Evolutionary conservation across 2,113 vertebrate genomes (phyloP).

Genomic region (Urocynchramus pylzowi): DNA sequence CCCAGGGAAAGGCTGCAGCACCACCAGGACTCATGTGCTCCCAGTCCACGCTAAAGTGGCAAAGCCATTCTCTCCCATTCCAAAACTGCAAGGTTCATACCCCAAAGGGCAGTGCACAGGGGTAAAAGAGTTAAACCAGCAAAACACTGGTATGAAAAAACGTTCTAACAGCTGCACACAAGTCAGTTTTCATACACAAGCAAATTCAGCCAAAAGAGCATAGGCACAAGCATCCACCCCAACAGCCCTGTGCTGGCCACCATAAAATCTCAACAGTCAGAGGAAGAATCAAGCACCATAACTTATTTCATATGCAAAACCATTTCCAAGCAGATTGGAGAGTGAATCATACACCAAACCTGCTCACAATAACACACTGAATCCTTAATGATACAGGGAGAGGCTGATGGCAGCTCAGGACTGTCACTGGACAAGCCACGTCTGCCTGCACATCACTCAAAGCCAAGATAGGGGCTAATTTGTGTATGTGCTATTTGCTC

Average conservation of each 20-base stretch:
- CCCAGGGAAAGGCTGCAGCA: background rate
- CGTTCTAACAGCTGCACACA: background rate
- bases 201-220: background rate
- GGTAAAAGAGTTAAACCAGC: background rate
- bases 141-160: background rate
- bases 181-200: background rate
- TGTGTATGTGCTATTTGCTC: background rate
- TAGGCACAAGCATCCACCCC: fast-evolving
- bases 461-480: background rate
- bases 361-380: background rate
- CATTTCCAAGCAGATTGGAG: background rate
- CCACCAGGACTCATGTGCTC: fast-evolving
- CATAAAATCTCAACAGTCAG: background rate
- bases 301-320: background rate
- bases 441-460: background rate
- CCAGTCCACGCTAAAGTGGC: fast-evolving
- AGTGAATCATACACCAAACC: background rate
- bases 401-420: background rate
- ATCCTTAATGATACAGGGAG: fast-evolving
- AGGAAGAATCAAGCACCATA: background rate
- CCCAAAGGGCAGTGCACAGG: background rate
- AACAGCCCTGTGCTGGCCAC: too few species aligned
- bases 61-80: background rate
- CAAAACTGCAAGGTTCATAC: background rate
- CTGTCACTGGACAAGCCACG: background rate